phyloP scores from a whole-genome alignment of 2,888 invertebrate species.

The Stramonita haemastoma region DNA sequence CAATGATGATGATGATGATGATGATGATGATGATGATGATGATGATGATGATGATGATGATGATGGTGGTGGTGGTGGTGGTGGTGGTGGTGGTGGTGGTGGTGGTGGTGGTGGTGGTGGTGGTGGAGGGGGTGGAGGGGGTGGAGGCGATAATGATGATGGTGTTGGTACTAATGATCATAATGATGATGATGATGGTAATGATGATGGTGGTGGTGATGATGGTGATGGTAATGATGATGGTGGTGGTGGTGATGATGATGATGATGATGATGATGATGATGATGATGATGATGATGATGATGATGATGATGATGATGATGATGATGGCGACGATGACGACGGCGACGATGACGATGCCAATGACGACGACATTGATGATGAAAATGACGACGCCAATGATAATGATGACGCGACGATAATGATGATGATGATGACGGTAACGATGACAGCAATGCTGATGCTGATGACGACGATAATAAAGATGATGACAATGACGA shows the following conservation, averaged over 20 bases:
- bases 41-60: neutral
- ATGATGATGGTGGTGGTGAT: neutral
- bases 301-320: neutral
- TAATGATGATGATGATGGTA: neutral
- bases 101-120: neutral
- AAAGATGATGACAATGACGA: neutral
- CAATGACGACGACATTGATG: neutral
- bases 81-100: neutral
- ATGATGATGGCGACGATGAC: neutral
- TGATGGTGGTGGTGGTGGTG: neutral
- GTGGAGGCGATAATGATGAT: too few relatives aligned
- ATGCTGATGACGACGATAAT: neutral
- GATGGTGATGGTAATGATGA: neutral
- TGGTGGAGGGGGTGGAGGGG: neutral
- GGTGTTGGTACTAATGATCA: neutral
- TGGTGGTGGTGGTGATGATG: neutral
- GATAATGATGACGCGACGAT: neutral
- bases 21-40: too few relatives aligned
- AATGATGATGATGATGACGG: neutral
- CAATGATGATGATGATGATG: too few relatives aligned
- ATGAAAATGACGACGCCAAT: neutral
- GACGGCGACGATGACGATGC: neutral
- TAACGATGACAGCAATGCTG: neutral
- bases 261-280: neutral
- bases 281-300: neutral